Conservation (phyloP, 1,140 invertebrate species). For the Geopemphigus sp. region DNA sequence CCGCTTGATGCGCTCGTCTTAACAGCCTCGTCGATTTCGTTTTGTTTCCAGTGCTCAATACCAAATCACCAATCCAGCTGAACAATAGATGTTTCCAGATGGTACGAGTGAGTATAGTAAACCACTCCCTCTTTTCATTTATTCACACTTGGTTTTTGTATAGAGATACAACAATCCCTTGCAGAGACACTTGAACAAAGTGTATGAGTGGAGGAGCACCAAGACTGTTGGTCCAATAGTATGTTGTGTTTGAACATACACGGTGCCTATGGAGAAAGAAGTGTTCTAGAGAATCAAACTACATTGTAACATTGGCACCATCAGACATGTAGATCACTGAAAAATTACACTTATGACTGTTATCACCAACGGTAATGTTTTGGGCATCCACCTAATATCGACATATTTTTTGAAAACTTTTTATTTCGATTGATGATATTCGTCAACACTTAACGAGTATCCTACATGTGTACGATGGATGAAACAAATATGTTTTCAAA, state of each 20-base stretch:
- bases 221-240: not conserved
- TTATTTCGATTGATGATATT: not conserved
- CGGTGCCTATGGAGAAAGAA: slow-evolving; percentile 65
- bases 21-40: not conserved
- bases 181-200: not conserved
- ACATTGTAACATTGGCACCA: slow-evolving; percentile 98
- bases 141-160: not conserved
- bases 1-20: not conserved
- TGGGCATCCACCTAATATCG: too few species aligned
- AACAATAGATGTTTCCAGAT: slow-evolving; percentile 30
- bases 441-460: too few species aligned
- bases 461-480: too few species aligned
- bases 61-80: not conserved
- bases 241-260: slow-evolving; percentile 29
- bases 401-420: not conserved
- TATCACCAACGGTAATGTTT: slow-evolving; percentile 76
- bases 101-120: not conserved
- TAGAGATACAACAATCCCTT: slow-evolving; percentile 33
- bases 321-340: slow-evolving; percentile 99
- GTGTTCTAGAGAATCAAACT: slow-evolving; percentile 79
- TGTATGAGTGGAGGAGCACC: not conserved
- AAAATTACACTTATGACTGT: slow-evolving; percentile 99
- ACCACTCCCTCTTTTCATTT: not conserved
- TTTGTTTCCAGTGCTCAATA: slow-evolving; percentile 7
- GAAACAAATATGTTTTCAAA: too few species aligned